Conservation (phyloP, 2,113 vertebrate genomes). For the Probosciger aterrimus region DNA sequence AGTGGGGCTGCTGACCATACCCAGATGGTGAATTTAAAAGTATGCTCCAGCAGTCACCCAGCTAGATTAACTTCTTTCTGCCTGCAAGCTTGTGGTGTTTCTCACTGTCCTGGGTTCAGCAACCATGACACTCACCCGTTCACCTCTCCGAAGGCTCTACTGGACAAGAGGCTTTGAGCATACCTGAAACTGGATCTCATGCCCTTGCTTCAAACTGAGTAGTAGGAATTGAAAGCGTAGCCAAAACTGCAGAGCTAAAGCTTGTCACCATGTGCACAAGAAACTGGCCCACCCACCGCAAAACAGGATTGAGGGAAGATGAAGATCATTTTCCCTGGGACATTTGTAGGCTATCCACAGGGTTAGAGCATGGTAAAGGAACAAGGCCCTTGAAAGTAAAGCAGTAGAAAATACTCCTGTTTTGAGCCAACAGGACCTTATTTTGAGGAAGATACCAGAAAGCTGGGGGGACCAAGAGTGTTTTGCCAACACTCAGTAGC, state of each 20-base stretch:
- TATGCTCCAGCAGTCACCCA: no score
- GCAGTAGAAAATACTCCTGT: not conserved
- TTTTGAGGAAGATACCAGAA: not conserved
- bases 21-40: not conserved
- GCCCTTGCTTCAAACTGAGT: not conserved
- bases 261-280: fast-evolving
- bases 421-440: not conserved
- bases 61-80: not conserved
- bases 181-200: not conserved
- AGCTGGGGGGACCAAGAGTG: not conserved
- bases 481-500: not conserved
- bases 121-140: not conserved
- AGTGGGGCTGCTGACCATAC: not conserved
- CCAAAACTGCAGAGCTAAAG: not conserved
- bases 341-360: not conserved
- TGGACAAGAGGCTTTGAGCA: not conserved
- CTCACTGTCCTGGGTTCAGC: not conserved
- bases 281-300: not conserved
- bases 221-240: no score
- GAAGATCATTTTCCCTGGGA: not conserved
- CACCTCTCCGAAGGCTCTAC: not conserved
- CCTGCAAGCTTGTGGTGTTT: not conserved
- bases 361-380: not conserved
- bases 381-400: not conserved
- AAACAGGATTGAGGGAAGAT: not conserved